phyloP scores from a whole-genome alignment of 1,140 invertebrate species.

The Zaprionus capensis region DNA sequence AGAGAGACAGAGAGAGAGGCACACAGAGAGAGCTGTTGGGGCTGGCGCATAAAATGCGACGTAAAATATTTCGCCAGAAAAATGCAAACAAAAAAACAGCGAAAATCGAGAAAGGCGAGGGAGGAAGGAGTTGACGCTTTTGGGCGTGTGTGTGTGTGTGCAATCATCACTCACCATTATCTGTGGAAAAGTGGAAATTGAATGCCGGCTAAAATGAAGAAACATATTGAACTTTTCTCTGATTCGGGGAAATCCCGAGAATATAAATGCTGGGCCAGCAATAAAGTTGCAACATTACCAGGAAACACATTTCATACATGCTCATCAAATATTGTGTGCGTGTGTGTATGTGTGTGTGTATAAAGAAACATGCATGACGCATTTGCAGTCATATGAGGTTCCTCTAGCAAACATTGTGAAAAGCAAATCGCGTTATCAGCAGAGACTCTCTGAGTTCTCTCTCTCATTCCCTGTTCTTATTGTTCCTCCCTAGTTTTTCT shows the following conservation, averaged over 20 bases:
- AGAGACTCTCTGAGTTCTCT: slow-evolving; percentile 13
- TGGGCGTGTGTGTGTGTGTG: slow-evolving; percentile 3
- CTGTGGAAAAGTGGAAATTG: slow-evolving; percentile 42
- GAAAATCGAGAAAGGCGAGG: slow-evolving; percentile 13
- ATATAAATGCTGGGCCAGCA: slow-evolving; percentile 13
- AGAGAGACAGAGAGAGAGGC: slow-evolving; percentile 37
- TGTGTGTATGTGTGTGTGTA: not conserved
- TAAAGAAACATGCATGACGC: slow-evolving; percentile 26
- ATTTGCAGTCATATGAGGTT: slow-evolving; percentile 34
- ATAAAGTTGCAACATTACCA: slow-evolving; percentile 7
- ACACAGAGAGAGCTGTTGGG: slow-evolving; percentile 20
- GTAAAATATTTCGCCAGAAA: slow-evolving; percentile 64
- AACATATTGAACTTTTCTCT: not conserved
- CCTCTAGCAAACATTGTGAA: slow-evolving; percentile 14
- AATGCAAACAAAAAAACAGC: slow-evolving; percentile 59
- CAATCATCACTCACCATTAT: not conserved
- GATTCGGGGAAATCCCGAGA: slow-evolving; percentile 49
- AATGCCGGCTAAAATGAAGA: slow-evolving; percentile 35
- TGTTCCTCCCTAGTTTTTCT: not conserved
- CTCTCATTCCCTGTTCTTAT: not conserved
- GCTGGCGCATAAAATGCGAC: slow-evolving; percentile 67
- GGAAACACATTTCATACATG: not conserved
- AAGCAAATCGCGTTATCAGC: slow-evolving; percentile 32
- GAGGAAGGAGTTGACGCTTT: slow-evolving; percentile 5
- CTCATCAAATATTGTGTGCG: not conserved